Conservation (phyloP, 2,797 vertebrate genomes). For the Acanthurus lineatus region DNA sequence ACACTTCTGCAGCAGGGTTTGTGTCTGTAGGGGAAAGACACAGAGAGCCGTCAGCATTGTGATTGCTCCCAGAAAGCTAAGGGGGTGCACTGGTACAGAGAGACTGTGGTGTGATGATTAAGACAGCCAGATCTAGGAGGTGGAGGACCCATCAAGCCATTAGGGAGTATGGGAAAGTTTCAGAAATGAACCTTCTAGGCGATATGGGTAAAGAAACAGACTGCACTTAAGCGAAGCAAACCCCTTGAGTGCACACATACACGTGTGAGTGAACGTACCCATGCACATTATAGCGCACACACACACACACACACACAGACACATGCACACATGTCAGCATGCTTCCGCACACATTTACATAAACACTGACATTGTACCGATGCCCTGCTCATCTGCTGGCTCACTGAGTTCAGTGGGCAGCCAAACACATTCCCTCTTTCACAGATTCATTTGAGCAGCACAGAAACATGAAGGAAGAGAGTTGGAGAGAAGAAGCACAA, state of each 20-base stretch:
- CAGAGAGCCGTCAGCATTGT: constrained; percentile 49
- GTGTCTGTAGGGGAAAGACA: constrained; percentile 53
- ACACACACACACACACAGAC: background rate
- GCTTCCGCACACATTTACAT: constrained; percentile 22
- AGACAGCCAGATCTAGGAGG: constrained; percentile 45
- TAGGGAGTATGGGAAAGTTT: constrained; percentile 49
- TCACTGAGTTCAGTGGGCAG: constrained; percentile 65
- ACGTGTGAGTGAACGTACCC: constrained; percentile 10
- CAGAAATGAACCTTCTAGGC: constrained; percentile 33
- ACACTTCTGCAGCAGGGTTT: constrained; percentile 60
- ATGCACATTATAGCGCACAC: background rate
- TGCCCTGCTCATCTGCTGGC: constrained; percentile 62
- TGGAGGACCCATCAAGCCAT: constrained; percentile 56
- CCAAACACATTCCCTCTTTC: constrained; percentile 47
- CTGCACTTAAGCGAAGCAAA: constrained; percentile 21
- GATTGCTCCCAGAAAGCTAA: constrained; percentile 55
- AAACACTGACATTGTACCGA: constrained; percentile 25
- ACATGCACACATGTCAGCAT: background rate
- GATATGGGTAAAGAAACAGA: constrained; percentile 34
- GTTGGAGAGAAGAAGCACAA: constrained; percentile 26
- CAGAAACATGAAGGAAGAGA: constrained; percentile 8
- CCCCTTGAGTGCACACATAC: background rate
- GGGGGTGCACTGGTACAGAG: constrained; percentile 30
- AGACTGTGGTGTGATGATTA: constrained; percentile 33
- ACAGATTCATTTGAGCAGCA: constrained; percentile 56